Evolutionary conservation across 1,140 invertebrate species (phyloP).

Genomic region (Conopomorpha cramerella): DNA sequence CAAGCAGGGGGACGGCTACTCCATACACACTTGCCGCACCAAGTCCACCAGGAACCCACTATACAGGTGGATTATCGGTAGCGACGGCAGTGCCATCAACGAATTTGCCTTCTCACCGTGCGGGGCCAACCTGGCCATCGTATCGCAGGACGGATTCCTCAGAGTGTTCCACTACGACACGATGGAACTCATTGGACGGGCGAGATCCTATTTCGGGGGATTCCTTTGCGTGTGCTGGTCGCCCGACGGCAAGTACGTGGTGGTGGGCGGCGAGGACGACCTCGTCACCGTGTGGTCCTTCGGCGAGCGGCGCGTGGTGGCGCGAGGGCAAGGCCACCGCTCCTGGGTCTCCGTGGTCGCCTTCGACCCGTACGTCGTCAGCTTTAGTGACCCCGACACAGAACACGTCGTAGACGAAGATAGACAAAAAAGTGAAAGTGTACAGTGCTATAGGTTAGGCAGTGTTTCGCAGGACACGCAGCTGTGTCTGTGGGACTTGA

Average conservation of each 20-base stretch:
- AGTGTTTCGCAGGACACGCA: slow-evolving; percentile 98
- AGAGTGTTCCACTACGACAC: slow-evolving; percentile 96
- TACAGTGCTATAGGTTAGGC: slow-evolving; percentile 85
- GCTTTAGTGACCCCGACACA: slow-evolving; percentile 43
- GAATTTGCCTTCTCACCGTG: slow-evolving; percentile 98
- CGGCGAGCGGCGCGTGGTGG: slow-evolving; percentile 90
- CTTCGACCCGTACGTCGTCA: slow-evolving; percentile 89
- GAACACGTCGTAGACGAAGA: slow-evolving; percentile 66
- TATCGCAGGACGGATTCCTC: slow-evolving; percentile 95
- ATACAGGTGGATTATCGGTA: slow-evolving; percentile 84
- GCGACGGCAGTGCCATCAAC: slow-evolving; percentile 86
- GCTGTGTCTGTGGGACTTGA: slow-evolving; percentile 97
- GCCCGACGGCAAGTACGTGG: slow-evolving; percentile 93
- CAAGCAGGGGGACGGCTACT: slow-evolving; percentile 93
- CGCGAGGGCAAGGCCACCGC: slow-evolving; percentile 90
- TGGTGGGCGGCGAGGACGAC: slow-evolving; percentile 98
- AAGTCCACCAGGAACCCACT: slow-evolving; percentile 96
- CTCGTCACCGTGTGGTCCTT: slow-evolving; percentile 98
- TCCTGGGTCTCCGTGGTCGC: slow-evolving; percentile 98
- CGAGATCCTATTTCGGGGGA: slow-evolving; percentile 96
- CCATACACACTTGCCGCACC: slow-evolving; percentile 94
- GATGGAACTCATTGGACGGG: slow-evolving; percentile 91
- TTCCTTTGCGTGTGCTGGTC: slow-evolving; percentile 97
- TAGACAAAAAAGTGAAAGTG: slow-evolving; percentile 54
- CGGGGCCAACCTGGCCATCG: slow-evolving; percentile 88